phyloP scores from a whole-genome alignment of 2,888 invertebrate genomes.

The Apamea monoglypha region DNA sequence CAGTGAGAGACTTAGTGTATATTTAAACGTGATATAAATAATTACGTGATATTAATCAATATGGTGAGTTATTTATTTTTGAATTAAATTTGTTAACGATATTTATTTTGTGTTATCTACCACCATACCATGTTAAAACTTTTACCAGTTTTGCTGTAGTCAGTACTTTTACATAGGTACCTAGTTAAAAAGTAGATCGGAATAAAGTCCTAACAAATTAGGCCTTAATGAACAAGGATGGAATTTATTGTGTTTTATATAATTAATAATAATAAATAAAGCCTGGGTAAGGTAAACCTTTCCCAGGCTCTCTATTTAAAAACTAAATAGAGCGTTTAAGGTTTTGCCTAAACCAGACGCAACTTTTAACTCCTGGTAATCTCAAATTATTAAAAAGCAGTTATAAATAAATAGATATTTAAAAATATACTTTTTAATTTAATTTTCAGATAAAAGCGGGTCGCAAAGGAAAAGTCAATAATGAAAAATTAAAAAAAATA shows the following conservation, averaged over 20 bases:
- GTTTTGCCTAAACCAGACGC: conserved; percentile 52
- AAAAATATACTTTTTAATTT: conserved; percentile 52
- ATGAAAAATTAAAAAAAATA: conserved; percentile 48
- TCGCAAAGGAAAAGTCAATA: conserved; percentile 48
- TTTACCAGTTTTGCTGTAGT: conserved; percentile 48
- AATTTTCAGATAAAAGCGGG: conserved; percentile 49
- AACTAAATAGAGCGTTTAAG: conserved; percentile 50
- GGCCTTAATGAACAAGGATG: conserved; percentile 53
- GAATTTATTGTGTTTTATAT: conserved; percentile 49
- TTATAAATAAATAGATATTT: conserved; percentile 49
- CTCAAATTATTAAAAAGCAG: conserved; percentile 50
- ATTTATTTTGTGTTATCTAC: conserved; percentile 50
- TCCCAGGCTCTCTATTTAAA: conserved; percentile 51
- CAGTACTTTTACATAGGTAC: conserved; percentile 52
- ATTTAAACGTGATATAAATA: too few relatives aligned
- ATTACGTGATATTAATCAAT: conserved; percentile 48
- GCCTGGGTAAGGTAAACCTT: conserved; percentile 51
- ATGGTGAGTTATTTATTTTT: conserved; percentile 52
- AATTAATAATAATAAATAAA: conserved; percentile 51
- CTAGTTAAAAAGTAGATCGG: conserved; percentile 52
- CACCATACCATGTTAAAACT: conserved; percentile 49
- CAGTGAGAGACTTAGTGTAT: too few relatives aligned
- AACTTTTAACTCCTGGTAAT: conserved; percentile 51
- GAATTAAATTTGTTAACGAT: conserved; percentile 52
- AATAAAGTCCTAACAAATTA: conserved; percentile 54